Evolutionary conservation across 2,113 vertebrate species (phyloP), one percentile per base, ranked within the genome.

Genomic region (Accipiter cooperii): DNA sequence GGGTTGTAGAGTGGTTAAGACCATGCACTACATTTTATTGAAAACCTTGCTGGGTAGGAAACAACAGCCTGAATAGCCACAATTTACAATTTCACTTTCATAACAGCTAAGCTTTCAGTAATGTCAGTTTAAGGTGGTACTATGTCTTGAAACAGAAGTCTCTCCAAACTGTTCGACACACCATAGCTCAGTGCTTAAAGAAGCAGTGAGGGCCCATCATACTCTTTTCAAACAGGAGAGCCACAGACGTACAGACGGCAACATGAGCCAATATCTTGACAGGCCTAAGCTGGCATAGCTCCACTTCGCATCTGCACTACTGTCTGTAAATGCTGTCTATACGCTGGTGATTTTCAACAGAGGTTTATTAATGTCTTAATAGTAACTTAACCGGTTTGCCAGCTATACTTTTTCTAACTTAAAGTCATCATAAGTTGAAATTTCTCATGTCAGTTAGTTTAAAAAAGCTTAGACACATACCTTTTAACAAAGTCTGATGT

Each of bases 181-280:
- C 8, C 14, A 13, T 21, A 42, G 12, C 18, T 78, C 21, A 38
- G 15, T 36, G n/a, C 22, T 19, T 54, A 54, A 44, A 46, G 75
- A 74, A 21, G 3, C 22, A 57, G 2, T 1, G 3, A 38, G 8
- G 13, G 19, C 6, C 10, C 13, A 66, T 33, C 0, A 0, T n/a
- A 31, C 6, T 63, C 22, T 89, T 51, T 73, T 85, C 47, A 78
- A 77, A 49, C 24, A 46, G 8, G 10, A 58, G 25, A 69, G 15
- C 20, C 17, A 16, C 14, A 63, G n/a, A 49, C 73, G 21, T 57
- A n/a, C 22, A 49, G 40, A 31, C 36, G 18, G 4, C n/a, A 47
- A 25, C 5, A 46, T n/a, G 11, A 66, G 7, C 33, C n/a, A 19
- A 22, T 0, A 0, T 66, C 21, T 76, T 49, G 55, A 38, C 7